Percentiles rank a stretch among this genome's conserved stretches.
Evolutionary conservation across 2,797 vertebrate genomes (phyloP).

Genomic region (Poecilia picta): DNA sequence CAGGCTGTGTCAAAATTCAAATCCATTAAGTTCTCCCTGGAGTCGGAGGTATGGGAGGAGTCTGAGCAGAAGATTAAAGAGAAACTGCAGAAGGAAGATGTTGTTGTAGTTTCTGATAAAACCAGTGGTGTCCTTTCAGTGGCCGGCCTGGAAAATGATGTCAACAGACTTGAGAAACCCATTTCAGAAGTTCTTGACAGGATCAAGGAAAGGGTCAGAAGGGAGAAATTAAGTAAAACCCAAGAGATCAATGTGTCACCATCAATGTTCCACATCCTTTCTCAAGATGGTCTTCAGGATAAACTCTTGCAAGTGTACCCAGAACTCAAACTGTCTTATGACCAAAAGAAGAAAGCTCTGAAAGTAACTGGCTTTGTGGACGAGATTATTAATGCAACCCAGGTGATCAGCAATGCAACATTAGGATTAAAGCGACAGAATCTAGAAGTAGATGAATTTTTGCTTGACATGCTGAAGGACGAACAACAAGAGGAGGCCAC

Average conservation of each 20-base stretch:
- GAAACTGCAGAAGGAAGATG: constrained; percentile 40
- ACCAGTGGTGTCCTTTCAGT: constrained; percentile 65
- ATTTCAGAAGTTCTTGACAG: constrained; percentile 60
- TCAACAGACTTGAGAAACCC: constrained; percentile 59
- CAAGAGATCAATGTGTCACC: constrained; percentile 62
- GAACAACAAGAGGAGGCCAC: constrained; percentile 73
- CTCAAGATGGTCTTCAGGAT: constrained; percentile 64
- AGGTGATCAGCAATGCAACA: constrained; percentile 69
- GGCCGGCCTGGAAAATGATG: constrained; percentile 74
- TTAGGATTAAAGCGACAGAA: constrained; percentile 60
- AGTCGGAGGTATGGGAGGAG: constrained; percentile 76
- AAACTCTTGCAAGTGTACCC: constrained; percentile 65
- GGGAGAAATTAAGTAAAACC: constrained; percentile 68
- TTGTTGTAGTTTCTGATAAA: constrained; percentile 71
- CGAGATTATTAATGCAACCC: constrained; percentile 80
- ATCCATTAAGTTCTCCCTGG: constrained; percentile 58
- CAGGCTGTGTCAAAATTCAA: constrained; percentile 73
- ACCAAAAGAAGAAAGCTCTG: constrained; percentile 52
- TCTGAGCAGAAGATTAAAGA: constrained; percentile 60
- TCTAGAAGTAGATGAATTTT: constrained; percentile 55
- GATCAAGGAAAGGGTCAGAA: constrained; percentile 65
- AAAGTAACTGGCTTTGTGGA: constrained; percentile 76
- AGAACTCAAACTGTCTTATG: constrained; percentile 75
- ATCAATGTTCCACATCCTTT: constrained; percentile 75
- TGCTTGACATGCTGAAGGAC: constrained; percentile 77